Conservation (phyloP, 2,113 vertebrate species). For the Steatornis caripensis region DNA sequence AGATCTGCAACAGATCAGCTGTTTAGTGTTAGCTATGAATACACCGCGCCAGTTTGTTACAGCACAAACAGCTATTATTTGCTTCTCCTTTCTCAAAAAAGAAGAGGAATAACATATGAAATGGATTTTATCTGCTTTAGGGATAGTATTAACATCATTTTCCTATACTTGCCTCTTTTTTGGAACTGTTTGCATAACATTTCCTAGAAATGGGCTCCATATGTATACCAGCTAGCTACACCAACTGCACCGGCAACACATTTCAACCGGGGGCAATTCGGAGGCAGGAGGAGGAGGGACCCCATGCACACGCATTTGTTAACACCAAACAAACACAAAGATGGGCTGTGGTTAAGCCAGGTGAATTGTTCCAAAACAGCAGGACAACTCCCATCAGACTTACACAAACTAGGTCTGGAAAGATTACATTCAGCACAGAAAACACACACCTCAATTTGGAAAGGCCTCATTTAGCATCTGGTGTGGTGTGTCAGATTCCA, state of each 20-base stretch:
- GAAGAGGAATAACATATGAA: slow-evolving; percentile 63
- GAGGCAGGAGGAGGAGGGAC: neutral
- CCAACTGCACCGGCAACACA: neutral
- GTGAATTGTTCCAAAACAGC: slow-evolving; percentile 27
- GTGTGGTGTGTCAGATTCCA: slow-evolving; percentile 46
- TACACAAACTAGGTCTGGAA: neutral
- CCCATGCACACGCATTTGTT: neutral
- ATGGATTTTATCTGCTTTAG: slow-evolving; percentile 65
- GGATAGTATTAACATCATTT: slow-evolving; percentile 70
- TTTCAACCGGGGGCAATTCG: neutral
- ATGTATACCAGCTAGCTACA: slow-evolving; percentile 17
- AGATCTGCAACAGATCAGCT: slow-evolving; percentile 40
- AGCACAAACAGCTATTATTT: slow-evolving; percentile 66
- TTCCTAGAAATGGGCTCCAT: slow-evolving; percentile 70
- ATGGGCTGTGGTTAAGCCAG: neutral
- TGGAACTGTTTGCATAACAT: slow-evolving; percentile 63
- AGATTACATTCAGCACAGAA: neutral
- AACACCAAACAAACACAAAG: neutral
- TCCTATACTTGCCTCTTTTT: slow-evolving; percentile 61
- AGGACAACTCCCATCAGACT: slow-evolving; percentile 35
- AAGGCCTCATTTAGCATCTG: slow-evolving; percentile 42
- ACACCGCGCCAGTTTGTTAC: slow-evolving; percentile 47
- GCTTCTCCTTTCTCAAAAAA: slow-evolving; percentile 14
- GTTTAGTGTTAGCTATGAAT: slow-evolving; percentile 11
- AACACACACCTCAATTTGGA: slow-evolving; percentile 57